Evolutionary conservation across 2,113 vertebrate genomes (phyloP).

Genomic region (Amia ocellicauda): DNA sequence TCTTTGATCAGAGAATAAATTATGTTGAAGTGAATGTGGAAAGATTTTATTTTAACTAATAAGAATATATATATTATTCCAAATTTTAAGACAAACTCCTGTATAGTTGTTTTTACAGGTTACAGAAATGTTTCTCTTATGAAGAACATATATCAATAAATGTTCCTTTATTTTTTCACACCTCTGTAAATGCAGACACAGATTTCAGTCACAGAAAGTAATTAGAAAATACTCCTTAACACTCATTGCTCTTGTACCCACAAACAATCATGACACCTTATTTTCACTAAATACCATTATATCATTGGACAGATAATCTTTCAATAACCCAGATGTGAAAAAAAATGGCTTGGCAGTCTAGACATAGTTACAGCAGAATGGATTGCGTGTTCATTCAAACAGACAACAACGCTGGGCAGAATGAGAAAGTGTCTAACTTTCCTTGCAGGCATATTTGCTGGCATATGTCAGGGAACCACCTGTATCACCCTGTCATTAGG

Average conservation of each 20-base stretch:
- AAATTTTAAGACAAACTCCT: no score
- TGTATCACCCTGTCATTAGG: neutral
- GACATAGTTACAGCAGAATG: slow-evolving; percentile 6
- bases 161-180: no score
- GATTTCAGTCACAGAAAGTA: neutral
- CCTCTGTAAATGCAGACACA: no score
- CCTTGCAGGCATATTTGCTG: slow-evolving; percentile 1
- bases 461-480: neutral
- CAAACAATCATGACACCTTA: no score
- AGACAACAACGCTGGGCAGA: slow-evolving; percentile 3
- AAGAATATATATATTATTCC: no score
- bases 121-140: no score
- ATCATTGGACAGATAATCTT: neutral
- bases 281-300: neutral
- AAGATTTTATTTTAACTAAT: no score
- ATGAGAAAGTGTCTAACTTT: slow-evolving; percentile 8
- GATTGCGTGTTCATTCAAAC: neutral
- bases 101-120: no score
- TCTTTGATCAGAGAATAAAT: no score
- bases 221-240: neutral
- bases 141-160: no score
- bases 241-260: neutral
- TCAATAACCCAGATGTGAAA: neutral
- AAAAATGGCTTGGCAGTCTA: neutral
- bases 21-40: no score